Evolutionary conservation across 2,888 invertebrate genomes (phyloP).

Genomic region (Alloscopus bannaensis): DNA sequence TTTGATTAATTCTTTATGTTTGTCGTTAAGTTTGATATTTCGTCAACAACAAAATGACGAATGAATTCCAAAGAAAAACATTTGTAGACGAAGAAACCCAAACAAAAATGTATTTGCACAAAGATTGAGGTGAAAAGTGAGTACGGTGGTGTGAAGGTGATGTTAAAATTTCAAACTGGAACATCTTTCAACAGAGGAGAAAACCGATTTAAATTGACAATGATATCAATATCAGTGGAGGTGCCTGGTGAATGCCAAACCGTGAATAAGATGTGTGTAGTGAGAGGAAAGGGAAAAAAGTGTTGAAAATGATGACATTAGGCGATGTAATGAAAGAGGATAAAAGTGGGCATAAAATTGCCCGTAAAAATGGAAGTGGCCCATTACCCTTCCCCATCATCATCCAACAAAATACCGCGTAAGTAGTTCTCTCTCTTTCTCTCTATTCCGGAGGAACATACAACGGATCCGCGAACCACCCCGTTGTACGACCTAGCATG

Average conservation of each 20-base stretch:
- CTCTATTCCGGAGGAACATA: too few species aligned
- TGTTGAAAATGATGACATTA: constrained; percentile 71
- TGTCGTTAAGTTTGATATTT: too few species aligned
- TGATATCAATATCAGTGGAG: neutral
- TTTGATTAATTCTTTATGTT: too few species aligned
- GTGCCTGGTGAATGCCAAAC: neutral
- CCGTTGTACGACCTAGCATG: constrained; percentile 10
- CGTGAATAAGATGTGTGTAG: neutral
- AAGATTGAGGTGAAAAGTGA: too few species aligned
- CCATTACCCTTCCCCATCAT: constrained; percentile 68
- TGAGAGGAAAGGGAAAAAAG: constrained; percentile 57
- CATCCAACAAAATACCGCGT: constrained; percentile 59
- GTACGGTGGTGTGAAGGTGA: constrained; percentile 30
- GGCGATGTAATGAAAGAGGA: constrained; percentile 71
- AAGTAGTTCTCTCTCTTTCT: constrained; percentile 20
- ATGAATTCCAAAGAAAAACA: too few species aligned
- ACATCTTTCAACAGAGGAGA: neutral
- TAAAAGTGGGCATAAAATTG: constrained; percentile 69
- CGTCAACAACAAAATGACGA: too few species aligned
- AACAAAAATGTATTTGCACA: too few species aligned
- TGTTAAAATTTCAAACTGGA: constrained; percentile 18
- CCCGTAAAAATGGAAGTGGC: constrained; percentile 71
- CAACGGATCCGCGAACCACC: neutral
- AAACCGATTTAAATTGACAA: neutral
- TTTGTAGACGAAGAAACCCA: too few species aligned